Base-by-base conservation (phyloP, 2,797 vertebrate genomes). In the Holocentrus rufus region DNA sequence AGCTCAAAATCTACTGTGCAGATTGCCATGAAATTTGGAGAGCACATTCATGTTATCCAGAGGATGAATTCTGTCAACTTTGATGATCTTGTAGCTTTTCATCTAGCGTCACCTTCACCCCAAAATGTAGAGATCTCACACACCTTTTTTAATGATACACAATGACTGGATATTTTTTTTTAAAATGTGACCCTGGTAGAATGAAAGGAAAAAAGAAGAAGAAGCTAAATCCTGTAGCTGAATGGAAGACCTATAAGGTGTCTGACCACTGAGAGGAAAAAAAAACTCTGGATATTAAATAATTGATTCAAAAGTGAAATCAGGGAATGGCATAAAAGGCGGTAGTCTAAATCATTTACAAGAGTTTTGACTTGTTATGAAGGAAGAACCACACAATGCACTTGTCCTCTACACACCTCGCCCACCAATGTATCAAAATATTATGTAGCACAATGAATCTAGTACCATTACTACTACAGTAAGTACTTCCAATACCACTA, bases 291-390 rank as follows among this genome's bases (percentile, higher is more conserved):
- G 58, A 82, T 77, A 50, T 47, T 92, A 69, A 90, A 91, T 88
- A 63, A 91, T 92, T 85, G 63, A 90, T 81, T 69, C 72, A 27
- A 71, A 81, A 69, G 79, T 88, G 76, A 80, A 82, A 81, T 77
- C 61, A 67, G 65, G 79, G 84, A 85, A 86, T 83, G 74, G 84
- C 65, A 77, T 86, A 73, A 87, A 88, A 88, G 79, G 70, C 74
- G 68, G 64, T 3, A 18, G 56, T 72, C 65, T 88, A 79, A 91
- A 92, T 91, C 68, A 89, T 90, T 89, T 74, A 87, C 76, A 62
- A 68, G 73, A 68, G 62, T 77, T 85, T 82, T 75, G 71, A 80
- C 68, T 79, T 69, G 74, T 68, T 54, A 39, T 71, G 65, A 87
- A 83, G 80, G 34, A 23, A 34, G 68, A 83, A 76, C 80, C 84